A percentile compares a stretch with the other conserved stretches of the same genome.
Conservation (phyloP, 2,113 vertebrate species). For the Eurystomus gularis region DNA sequence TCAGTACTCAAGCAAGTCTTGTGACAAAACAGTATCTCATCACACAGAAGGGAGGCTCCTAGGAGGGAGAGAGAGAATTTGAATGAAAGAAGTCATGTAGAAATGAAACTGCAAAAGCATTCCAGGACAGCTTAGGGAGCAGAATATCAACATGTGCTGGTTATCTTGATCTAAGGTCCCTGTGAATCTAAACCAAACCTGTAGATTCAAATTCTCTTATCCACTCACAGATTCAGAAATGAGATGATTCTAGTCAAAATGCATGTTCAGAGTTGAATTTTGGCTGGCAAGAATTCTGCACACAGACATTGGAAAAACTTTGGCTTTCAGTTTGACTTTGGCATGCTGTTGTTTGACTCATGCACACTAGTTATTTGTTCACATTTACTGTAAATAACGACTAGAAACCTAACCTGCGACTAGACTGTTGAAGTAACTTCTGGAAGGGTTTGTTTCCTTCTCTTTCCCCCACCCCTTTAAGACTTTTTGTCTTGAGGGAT, state of each 20-base stretch:
- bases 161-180: not conserved
- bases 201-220: not conserved
- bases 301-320: not conserved
- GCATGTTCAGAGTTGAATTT: not conserved
- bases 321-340: not conserved
- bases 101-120: not conserved
- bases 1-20: not conserved
- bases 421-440: not conserved
- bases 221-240: not conserved
- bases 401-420: not conserved
- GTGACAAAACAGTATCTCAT: not conserved
- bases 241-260: not conserved
- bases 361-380: not conserved
- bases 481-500: slow-evolving; percentile 34
- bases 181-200: not conserved
- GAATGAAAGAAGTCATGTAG: not conserved
- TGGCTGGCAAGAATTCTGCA: not conserved
- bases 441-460: not conserved
- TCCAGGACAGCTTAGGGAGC: not conserved
- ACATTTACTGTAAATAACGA: not conserved
- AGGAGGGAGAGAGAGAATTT: not conserved
- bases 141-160: not conserved
- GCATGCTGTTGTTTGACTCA: not conserved
- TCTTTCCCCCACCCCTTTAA: not conserved
- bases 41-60: not conserved